Base-by-base conservation (phyloP, 1,140 invertebrate species). In the Macrobrachium rosenbergii region DNA sequence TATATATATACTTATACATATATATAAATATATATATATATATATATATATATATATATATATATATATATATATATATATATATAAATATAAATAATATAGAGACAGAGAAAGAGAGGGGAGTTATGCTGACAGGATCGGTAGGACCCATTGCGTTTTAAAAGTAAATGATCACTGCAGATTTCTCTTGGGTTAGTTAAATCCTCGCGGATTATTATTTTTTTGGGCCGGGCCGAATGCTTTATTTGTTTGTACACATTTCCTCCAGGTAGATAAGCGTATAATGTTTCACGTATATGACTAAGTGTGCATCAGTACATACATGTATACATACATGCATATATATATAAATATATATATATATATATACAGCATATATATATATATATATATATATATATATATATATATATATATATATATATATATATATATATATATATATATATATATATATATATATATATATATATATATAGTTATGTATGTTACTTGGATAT, bases 21-120 rank as follows among this genome's bases (percentile, higher is more conserved):
- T 83, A 8, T 83, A 69, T 83, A 43, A n/a, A n/a, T n/a, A 37
- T 72, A 83, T 83, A 83, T 72, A 72, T 43, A 52, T 72, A 52
- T 52, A 83, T 43, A 59, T 73, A 58, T 72, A 73, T 52, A 58
- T 16, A 43, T 72, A 83, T n/a, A 58, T 72, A 75, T 21, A 75
- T n/a, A 45, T 21, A 75, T 73, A 75, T 16, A 75, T 52, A 79
- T 59, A 59, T 78, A 19, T 52, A 78, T 52, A 78, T 52, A 45
- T 17, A 62, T 63, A 80, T 80, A 58, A 23, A 62, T 77, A 52
- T n/a, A 79, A 45, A n/a, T n/a, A n/a, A n/a, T n/a, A n/a, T n/a
- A n/a, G 73, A 52, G 37, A 75, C 73, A 10, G 28, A 37, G 28
- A 37, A 17, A 75, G 23, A 0, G 21, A n/a, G 73, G 2, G 12